phyloP scores from a whole-genome alignment of 2,888 invertebrate species.

The Drosophila emarginata region DNA sequence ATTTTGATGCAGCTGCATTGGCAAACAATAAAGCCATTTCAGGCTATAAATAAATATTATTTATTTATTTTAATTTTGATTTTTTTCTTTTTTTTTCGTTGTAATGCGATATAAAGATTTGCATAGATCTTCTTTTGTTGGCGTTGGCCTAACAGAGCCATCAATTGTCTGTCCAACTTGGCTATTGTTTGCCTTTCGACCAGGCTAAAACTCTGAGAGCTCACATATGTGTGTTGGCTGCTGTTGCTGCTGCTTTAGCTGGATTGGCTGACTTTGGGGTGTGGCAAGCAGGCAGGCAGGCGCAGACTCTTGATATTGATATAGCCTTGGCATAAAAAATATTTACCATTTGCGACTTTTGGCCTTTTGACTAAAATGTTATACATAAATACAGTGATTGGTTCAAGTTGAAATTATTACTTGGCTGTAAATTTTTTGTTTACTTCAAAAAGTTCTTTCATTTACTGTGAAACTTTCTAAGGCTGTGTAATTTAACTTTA shows the following conservation, averaged over 20 bases:
- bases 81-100: constrained; percentile 55
- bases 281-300: constrained; percentile 38
- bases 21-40: constrained; percentile 70
- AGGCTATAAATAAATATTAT: constrained; percentile 66
- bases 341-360: constrained; percentile 37
- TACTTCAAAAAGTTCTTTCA: constrained; percentile 18
- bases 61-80: constrained; percentile 55
- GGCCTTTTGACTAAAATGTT: constrained; percentile 50
- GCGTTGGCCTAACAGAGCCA: constrained; percentile 44
- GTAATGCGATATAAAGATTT: constrained; percentile 39
- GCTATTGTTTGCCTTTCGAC: constrained; percentile 44
- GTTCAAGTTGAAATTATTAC: constrained; percentile 22
- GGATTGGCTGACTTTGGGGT: constrained; percentile 36
- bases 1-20: constrained; percentile 52
- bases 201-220: constrained; percentile 2
- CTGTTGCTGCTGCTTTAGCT: constrained; percentile 30
- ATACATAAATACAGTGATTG: constrained; percentile 57
- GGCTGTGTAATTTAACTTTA: constrained; percentile 43
- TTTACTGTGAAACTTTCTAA: constrained; percentile 29
- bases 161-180: constrained; percentile 51
- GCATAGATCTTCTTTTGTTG: constrained; percentile 55
- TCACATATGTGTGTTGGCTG: constrained; percentile 48
- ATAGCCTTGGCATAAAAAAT: constrained; percentile 66
- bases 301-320: constrained; percentile 29
- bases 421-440: not conserved